Evolutionary conservation across 2,797 vertebrate genomes (phyloP), one percentile per base, ranked within the genome.

Genomic region (Syndactyla subalaris): DNA sequence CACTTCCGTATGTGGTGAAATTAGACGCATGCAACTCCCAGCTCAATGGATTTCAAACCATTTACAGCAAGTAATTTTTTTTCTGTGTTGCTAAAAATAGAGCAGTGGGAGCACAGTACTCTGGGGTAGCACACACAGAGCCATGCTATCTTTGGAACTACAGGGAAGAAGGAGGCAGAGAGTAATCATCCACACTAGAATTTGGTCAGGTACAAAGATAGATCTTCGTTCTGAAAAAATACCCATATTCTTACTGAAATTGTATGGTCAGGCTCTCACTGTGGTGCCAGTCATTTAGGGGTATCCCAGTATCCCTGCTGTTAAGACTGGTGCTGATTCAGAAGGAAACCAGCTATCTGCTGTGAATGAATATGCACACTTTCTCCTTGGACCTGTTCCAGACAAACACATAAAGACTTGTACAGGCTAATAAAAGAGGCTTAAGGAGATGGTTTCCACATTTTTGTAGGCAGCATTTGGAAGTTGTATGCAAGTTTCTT

Each of bases 241-340:
- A 38, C 0, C 5, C 36, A 26, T 39, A 41, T 81, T 79, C 34
- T 41, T 70, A 36, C 6, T 73, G 52, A 63, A 82, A 70, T n/a
- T 6, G 14, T 32, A 14, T 27, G 36, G 22, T 48, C 36, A 80
- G 63, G 14, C 57, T 58, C 19, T 76, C 13, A 11, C 29, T 39
- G 72, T 34, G 75, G 2, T 66, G 43, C 7, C 32, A 51, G 1
- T 65, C 34, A 61, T 62, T 78, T 12, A 62, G 32, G 49, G 34
- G 13, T 54, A 36, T 72, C 1, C 1, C 19, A 39, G 9, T 43
- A 26, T 72, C 11, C 19, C 16, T 0, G 0, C 32, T 68, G 18
- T 24, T 41, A 30, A 65, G 22, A 73, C 68, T 1, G 1, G 8
- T 29, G 39, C 52, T 38, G 61, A 67, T 74, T 63, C 21, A 34